Conservation (phyloP, 2,888 invertebrate species). For the Geophilus truncorum region DNA sequence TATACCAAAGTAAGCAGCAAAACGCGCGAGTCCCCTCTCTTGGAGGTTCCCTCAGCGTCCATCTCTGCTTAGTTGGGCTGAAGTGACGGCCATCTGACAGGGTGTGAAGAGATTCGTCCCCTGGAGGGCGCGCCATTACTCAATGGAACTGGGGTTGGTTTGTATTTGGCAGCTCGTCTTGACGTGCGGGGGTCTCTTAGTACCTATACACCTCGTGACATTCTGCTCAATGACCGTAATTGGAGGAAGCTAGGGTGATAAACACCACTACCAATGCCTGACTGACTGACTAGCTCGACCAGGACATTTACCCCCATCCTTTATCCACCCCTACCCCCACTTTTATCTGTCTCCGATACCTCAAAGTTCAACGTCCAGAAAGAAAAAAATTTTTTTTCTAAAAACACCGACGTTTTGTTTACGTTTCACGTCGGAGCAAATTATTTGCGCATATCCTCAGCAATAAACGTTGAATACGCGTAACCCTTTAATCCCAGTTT, state of each 20-base stretch:
- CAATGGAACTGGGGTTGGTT: neutral
- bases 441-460: no score
- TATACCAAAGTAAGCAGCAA: slow-evolving; percentile 1
- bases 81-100: slow-evolving; percentile 14
- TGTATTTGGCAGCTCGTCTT: slow-evolving; percentile 10
- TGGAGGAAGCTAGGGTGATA: slow-evolving; percentile 18
- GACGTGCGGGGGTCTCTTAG: slow-evolving; percentile 3
- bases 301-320: neutral
- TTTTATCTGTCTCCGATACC: neutral
- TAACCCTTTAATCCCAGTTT: neutral
- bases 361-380: neutral
- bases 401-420: no score
- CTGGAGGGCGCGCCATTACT: slow-evolving; percentile 8
- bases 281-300: neutral
- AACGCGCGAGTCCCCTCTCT: neutral
- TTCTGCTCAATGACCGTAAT: slow-evolving; percentile 18
- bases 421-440: no score
- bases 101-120: slow-evolving; percentile 14
- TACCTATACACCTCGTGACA: slow-evolving; percentile 1
- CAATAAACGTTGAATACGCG: neutral
- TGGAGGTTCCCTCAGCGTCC: neutral
- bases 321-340: neutral
- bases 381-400: neutral
- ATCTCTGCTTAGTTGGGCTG: neutral
- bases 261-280: neutral